phyloP scores from a whole-genome alignment of 2,113 vertebrate species.

The Myotis yumanensis region DNA sequence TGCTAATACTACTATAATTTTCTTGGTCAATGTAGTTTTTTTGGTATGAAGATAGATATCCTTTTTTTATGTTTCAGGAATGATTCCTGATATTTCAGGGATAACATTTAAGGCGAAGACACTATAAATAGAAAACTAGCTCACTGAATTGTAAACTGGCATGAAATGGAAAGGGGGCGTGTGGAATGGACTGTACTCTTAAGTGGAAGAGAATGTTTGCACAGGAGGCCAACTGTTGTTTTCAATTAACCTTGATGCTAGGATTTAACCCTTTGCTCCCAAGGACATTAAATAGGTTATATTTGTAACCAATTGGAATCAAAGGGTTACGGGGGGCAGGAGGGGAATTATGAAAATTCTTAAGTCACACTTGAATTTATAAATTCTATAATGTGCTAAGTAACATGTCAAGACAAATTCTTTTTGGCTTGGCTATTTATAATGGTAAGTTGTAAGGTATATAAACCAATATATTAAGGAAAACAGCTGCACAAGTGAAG shows the following conservation, averaged over 20 bases:
- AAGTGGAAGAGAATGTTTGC: constrained; percentile 60
- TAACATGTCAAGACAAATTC: constrained; percentile 21
- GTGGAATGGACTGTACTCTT: not conserved
- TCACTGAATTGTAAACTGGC: constrained; percentile 50
- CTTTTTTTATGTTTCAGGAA: constrained; percentile 53
- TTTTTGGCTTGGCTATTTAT: not conserved
- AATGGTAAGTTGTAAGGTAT: not conserved
- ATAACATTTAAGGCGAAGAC: constrained; percentile 25
- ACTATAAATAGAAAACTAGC: constrained; percentile 62
- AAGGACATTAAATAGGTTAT: constrained; percentile 28
- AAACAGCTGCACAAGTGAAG: constrained; percentile 11
- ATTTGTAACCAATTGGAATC: constrained; percentile 53
- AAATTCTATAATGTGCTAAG: constrained; percentile 23
- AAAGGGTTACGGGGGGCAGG: not conserved
- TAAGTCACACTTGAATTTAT: constrained; percentile 4
- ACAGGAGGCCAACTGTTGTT: constrained; percentile 52
- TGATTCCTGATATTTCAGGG: constrained; percentile 4
- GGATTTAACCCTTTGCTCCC: constrained; percentile 63
- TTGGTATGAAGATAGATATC: not conserved
- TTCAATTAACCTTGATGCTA: constrained; percentile 66
- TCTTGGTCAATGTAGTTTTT: not conserved
- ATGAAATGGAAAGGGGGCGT: constrained; percentile 50
- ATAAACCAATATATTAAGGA: not conserved
- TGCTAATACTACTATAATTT: constrained; percentile 3
- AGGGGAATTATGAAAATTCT: constrained; percentile 45